Base-by-base conservation (phyloP, 2,797 vertebrate genomes). In the Takifugu rubripes region DNA sequence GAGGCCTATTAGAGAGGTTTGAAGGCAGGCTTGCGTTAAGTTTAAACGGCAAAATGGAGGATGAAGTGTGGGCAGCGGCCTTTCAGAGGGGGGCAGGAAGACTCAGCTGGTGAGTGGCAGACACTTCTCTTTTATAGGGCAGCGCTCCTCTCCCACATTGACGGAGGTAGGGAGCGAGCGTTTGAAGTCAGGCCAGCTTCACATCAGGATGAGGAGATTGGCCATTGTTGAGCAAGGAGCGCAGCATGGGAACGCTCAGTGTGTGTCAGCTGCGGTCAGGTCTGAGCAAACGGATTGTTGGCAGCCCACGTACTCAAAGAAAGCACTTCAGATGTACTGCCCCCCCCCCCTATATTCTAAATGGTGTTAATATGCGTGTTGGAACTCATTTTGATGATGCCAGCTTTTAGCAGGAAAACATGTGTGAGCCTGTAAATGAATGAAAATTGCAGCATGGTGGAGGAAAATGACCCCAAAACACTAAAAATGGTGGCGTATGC, bases 161-260 rank as follows among this genome's bases (percentile, higher is more conserved):
- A 74, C 29, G 60, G 64, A 77, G 79, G 74, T 64, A 69, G 73
- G 75, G 65, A 78, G 58, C 3, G 72, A 68, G 73, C 33, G 78
- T 87, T 88, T 90, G 84, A 88, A 85, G 84, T 82, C 74, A 50
- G 68, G 62, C 82, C 75, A 59, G 59, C 84, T 84, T 77, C 83
- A 84, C 86, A 84, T 87, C 84, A 52, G 85, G 77, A 78, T 81
- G 74, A 80, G 82, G 75, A 82, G 81, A 68, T 78, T 84, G 78
- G 79, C 79, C 79, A 80, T 84, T 84, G 87, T 85, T 84, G 79
- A 87, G 84, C 59, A 72, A 17, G 43, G 77, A 85, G 76, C 75
- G 43, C 82, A 78, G 82, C 83, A 80, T 70, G 80, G 72, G 61
- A 77, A 75, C 84, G 72, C 68, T 25, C 59, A 62, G 71, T 67